Conservation (phyloP, 2,797 vertebrate species). For the Perdix hodgsoniae region DNA sequence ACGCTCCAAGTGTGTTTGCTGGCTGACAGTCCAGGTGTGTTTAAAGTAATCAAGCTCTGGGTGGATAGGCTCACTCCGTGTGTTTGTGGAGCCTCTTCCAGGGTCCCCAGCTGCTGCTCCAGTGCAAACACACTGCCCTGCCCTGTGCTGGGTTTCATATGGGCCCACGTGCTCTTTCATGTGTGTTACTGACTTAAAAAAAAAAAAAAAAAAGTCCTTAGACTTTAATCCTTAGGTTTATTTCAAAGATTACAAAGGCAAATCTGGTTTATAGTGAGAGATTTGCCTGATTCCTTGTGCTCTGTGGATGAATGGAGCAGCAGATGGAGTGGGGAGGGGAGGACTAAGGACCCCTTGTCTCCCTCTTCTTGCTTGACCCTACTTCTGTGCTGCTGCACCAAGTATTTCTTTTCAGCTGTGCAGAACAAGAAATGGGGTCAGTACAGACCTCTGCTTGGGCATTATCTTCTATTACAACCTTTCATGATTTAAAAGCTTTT, state of each 20-base stretch:
- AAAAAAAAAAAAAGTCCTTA: not conserved
- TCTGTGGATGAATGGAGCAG: constrained; percentile 14
- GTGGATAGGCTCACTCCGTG: not conserved
- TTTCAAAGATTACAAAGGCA: constrained; percentile 63
- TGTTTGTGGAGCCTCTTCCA: not conserved
- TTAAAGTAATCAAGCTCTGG: not conserved
- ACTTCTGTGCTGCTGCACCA: not conserved
- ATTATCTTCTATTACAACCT: not conserved
- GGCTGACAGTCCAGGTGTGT: not conserved
- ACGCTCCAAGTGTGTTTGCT: not conserved
- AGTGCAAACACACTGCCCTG: not conserved
- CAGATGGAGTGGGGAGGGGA: constrained; percentile 43
- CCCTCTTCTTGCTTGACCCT: not conserved
- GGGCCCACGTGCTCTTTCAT: not conserved
- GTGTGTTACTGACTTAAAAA: not conserved
- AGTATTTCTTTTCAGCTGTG: not conserved
- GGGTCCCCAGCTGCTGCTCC: not conserved
- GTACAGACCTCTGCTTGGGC: not conserved
- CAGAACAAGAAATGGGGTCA: not conserved
- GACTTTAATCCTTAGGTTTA: constrained; percentile 69
- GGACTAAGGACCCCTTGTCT: not conserved
- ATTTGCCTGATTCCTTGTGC: constrained; percentile 56
- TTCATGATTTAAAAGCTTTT: rapidly evolving
- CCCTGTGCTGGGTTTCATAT: not conserved
- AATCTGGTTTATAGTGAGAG: constrained; percentile 57